These are phyloP conservation scores for Penaeus vannamei DNA, from an alignment of 1,140 invertebrate genomes.

Conservation along the genomic window DNA sequence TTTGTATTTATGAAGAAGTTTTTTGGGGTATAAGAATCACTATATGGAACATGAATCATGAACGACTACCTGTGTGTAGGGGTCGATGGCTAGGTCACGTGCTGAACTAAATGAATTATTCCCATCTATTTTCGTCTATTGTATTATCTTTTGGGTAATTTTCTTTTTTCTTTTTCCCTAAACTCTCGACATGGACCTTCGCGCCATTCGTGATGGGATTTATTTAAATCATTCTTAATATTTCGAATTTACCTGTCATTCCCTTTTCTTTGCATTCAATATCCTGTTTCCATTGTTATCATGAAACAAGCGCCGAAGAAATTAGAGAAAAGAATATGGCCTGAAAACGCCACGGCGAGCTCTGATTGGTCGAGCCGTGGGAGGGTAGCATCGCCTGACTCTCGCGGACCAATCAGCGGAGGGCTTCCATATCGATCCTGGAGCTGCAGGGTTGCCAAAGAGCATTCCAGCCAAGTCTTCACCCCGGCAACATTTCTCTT, in stretches of 20 bases:
- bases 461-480: slow-evolving; percentile 26
- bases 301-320: not conserved
- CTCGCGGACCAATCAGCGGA: slow-evolving; percentile 50
- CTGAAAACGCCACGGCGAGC: slow-evolving; percentile 17
- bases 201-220: too few relatives aligned
- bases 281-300: too few relatives aligned
- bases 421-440: slow-evolving; percentile 60
- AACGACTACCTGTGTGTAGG: not conserved
- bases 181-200: too few relatives aligned
- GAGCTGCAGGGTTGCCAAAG: slow-evolving; percentile 54
- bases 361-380: slow-evolving; percentile 59
- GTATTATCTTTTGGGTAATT: not conserved
- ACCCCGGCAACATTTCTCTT: not conserved
- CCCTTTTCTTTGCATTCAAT: too few relatives aligned
- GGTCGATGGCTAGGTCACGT: slow-evolving; percentile 36
- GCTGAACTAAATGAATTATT: slow-evolving; percentile 17
- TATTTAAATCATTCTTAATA: too few relatives aligned
- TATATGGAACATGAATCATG: not conserved
- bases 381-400: slow-evolving; percentile 64
- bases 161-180: not conserved
- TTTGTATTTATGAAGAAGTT: too few relatives aligned
- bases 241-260: too few relatives aligned
- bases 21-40: not conserved
- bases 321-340: slow-evolving; percentile 25
- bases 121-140: not conserved